Percentiles rank a stretch among this genome's conserved stretches.
Evolutionary conservation across 30 jellyfish, hydroid and myxozoan genomes (phyloP).

Genomic region (Turritopsis dohrnii): DNA sequence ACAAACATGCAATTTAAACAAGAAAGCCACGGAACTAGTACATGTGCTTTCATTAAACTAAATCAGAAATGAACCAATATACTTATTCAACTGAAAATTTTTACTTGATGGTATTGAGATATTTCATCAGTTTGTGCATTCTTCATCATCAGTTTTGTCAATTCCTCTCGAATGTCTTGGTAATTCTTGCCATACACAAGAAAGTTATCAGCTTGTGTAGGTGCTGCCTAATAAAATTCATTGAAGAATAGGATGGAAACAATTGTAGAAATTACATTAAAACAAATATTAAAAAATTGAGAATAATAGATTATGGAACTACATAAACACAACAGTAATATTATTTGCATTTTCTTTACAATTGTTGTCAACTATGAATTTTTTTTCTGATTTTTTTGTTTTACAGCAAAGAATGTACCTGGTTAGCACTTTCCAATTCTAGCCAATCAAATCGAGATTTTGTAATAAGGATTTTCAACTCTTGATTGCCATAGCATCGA

Average conservation of each 20-base stretch:
- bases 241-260: neutral
- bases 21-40: neutral
- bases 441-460: constrained; percentile 15
- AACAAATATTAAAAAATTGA: too few species aligned
- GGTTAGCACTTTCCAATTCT: neutral
- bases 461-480: neutral
- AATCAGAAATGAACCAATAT: neutral
- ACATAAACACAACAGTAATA: too few species aligned
- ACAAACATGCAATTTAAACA: too few species aligned
- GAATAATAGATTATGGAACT: too few species aligned
- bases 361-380: too few species aligned
- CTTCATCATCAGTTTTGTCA: neutral
- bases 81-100: neutral
- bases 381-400: too few species aligned
- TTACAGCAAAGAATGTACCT: neutral
- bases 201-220: neutral
- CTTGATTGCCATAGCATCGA: constrained; percentile 13
- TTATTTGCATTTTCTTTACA: too few species aligned
- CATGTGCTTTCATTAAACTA: too few species aligned
- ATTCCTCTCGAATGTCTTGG: neutral
- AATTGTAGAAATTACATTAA: too few species aligned
- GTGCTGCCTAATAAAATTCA: neutral
- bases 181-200: neutral
- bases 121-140: neutral
- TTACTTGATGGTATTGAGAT: neutral